Evolutionary conservation across 2,888 invertebrate genomes (phyloP), one percentile per base, ranked within the genome.

Genomic region (Pycnomerus fuliginosus): DNA sequence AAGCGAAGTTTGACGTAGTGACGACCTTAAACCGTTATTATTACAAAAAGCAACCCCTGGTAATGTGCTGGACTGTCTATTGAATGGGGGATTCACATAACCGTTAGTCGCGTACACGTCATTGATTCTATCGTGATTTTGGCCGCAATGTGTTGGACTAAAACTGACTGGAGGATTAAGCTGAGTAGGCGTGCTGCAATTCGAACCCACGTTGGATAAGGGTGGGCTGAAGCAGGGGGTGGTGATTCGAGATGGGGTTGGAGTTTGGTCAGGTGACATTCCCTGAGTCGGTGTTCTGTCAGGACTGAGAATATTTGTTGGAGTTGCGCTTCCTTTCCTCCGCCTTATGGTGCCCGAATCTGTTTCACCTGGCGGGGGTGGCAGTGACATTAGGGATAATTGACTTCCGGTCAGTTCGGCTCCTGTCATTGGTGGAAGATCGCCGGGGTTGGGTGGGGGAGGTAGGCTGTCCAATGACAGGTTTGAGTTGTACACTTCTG

Each of bases 381-480:
- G 89, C 23, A 88, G 70, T 27, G 86, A 87, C 57, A 78, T 79
- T 44, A 84, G 64, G 30, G 82, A 83, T 16, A 87, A 70, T 61
- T 85, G 84, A 3, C 88, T 87, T 2, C 86, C 87, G 7, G 80
- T 78, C 4, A 84, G 70, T 45, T 84, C 83, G 31, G 74, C 74
- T 1, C 74, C 74, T 25, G 74, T 70, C 59, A 77, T 73, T 7
- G 74, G 69, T 3, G 78, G 76, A 13, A 79, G 60, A 48, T 79
- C 79, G 36, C 71, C 74, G 3, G 84, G 84, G 24, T 84, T 84
- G 30, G 80, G 86, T 1, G 89, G 90, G 10, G 88, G 89, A 0
- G 87, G 88, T 44, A 89, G 70, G n/a, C 87, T 88, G 57, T 90
- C 89, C 24, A 89, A 69, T 14, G 89, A 89, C 7, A 87, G 73